Evolutionary conservation across 2,797 vertebrate species (phyloP).

Genomic region (Iguana delicatissima): DNA sequence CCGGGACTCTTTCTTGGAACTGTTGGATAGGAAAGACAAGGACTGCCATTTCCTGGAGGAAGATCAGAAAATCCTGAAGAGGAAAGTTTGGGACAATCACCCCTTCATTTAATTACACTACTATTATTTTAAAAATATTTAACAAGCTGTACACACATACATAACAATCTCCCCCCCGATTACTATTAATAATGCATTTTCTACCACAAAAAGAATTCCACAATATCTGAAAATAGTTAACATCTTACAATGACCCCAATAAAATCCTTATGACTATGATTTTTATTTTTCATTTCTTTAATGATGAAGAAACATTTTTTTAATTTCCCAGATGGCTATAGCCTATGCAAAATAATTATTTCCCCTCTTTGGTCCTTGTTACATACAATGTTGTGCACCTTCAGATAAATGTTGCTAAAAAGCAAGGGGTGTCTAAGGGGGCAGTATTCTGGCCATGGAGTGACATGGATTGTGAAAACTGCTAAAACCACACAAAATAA

Average conservation of each 20-base stretch:
- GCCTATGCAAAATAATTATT: constrained; percentile 1
- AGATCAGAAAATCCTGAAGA: constrained; percentile 88
- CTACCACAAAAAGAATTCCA: background rate
- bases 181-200: background rate
- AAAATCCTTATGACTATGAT: background rate
- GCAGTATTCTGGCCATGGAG: no score
- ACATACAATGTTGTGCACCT: background rate
- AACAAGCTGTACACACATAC: background rate
- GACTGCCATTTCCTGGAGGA: constrained; percentile 83
- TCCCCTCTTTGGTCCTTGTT: background rate
- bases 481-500: no score
- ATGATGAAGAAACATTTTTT: background rate
- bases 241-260: background rate
- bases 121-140: background rate
- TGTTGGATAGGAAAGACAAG: constrained; percentile 85
- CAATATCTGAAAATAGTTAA: background rate
- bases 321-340: background rate
- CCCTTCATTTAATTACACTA: constrained; percentile 9
- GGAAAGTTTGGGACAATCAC: constrained; percentile 32
- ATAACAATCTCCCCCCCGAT: background rate
- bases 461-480: no score
- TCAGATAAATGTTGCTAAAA: no score
- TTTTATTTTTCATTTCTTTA: background rate
- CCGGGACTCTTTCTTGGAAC: constrained; percentile 81
- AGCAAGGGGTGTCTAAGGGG: no score